A percentile compares a stretch with the other conserved stretches of the same genome.
Evolutionary conservation across 2,113 vertebrate species (phyloP).

Genomic region (Vimba vimba): DNA sequence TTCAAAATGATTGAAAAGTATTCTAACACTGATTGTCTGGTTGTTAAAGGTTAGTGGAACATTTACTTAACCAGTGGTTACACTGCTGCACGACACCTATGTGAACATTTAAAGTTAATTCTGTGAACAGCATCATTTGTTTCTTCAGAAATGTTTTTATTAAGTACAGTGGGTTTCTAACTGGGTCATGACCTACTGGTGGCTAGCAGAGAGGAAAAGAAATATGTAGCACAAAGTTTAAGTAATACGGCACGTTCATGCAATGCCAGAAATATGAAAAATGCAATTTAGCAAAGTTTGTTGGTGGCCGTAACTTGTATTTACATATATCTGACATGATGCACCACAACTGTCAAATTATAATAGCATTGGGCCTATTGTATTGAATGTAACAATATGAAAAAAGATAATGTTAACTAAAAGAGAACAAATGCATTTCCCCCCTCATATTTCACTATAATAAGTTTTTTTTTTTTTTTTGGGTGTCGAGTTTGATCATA

Average conservation of each 20-base stretch:
- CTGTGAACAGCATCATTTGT: background rate
- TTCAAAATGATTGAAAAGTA: background rate
- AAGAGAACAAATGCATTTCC: too few relatives aligned
- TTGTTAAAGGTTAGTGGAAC: background rate
- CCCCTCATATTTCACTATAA: too few relatives aligned
- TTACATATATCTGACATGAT: background rate
- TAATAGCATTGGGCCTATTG: too few relatives aligned
- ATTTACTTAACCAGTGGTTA: background rate
- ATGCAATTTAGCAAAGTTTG: too few relatives aligned
- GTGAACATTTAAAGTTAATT: background rate
- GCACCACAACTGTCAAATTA: background rate
- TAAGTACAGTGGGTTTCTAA: background rate
- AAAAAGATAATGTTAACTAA: too few relatives aligned
- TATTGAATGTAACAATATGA: too few relatives aligned
- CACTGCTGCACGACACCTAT: background rate
- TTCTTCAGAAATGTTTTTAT: slow-evolving; percentile 22
- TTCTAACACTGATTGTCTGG: background rate
- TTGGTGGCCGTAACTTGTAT: background rate
- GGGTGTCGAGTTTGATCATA: too few relatives aligned
- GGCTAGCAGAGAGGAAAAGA: background rate
- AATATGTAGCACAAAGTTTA: background rate
- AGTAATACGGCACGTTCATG: too few relatives aligned
- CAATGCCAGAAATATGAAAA: too few relatives aligned
- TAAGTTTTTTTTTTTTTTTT: too few relatives aligned
- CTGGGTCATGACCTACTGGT: background rate